phyloP scores from a whole-genome alignment of 1,140 invertebrate species.

The Thaumatotibia leucotreta region DNA sequence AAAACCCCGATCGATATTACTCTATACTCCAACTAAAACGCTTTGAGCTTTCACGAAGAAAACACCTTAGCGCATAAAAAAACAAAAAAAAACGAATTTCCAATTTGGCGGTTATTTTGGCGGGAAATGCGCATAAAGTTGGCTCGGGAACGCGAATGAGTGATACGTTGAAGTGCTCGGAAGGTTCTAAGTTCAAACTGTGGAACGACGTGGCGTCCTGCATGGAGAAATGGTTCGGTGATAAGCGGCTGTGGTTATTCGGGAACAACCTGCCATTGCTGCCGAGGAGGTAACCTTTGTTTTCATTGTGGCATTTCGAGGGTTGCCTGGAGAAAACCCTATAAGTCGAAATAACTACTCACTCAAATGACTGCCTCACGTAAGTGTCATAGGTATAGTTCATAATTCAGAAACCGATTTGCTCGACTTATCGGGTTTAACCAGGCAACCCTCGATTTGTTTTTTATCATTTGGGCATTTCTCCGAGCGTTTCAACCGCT shows the following conservation, averaged over 20 bases:
- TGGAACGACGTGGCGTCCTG: conserved; percentile 75
- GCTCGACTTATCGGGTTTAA: no score
- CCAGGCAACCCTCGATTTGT: no score
- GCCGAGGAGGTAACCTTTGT: conserved; percentile 82
- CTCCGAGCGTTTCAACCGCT: no score
- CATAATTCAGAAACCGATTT: no score
- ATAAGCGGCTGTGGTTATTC: conserved; percentile 90
- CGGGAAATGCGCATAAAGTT: conserved; percentile 45
- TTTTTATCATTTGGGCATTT: no score
- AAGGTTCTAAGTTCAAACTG: conserved; percentile 49
- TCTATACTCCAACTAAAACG: conserved; percentile 51
- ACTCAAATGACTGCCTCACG: no score
- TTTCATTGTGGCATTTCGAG: no score
- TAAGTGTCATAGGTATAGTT: no score
- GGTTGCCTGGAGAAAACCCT: no score
- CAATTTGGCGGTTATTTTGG: conserved; percentile 36
- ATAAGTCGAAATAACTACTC: no score
- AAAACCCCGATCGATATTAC: conserved; percentile 68
- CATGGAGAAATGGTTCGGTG: conserved; percentile 94
- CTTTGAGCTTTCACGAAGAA: conserved; percentile 37
- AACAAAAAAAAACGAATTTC: conserved; percentile 23
- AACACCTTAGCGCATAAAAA: conserved; percentile 30
- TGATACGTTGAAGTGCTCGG: conserved; percentile 30
- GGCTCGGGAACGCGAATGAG: conserved; percentile 57
- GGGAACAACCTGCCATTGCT: conserved; percentile 89